Conservation (phyloP, 1,140 invertebrate species). For the Macrocentrus cingulum region DNA sequence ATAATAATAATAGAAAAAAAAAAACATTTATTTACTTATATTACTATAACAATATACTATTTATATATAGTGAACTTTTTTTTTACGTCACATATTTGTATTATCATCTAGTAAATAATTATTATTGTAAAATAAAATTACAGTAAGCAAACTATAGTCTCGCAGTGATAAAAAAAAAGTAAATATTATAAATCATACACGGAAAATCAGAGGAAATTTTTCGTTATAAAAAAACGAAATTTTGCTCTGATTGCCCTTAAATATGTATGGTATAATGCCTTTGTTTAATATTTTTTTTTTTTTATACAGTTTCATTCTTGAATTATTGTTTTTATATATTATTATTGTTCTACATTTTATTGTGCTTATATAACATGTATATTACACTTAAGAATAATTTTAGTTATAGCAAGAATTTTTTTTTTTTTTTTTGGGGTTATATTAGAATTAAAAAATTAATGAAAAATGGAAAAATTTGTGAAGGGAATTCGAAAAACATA, state of each 20-base stretch:
- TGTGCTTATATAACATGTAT: conserved; percentile 42
- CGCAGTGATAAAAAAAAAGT: conserved; percentile 35
- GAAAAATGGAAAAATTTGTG: no score
- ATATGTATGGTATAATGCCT: no score
- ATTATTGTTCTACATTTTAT: conserved; percentile 43
- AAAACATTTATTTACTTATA: conserved; percentile 26
- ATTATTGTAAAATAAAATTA: not conserved
- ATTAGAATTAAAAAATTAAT: not conserved
- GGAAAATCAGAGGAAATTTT: no score
- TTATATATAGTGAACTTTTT: not conserved
- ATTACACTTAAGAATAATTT: not conserved
- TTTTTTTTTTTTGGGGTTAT: not conserved
- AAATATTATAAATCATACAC: no score
- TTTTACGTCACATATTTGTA: not conserved
- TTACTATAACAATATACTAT: no score
- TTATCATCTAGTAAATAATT: not conserved
- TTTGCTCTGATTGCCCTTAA: no score
- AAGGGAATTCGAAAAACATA: no score
- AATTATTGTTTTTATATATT: conserved; percentile 36
- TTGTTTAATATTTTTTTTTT: conserved; percentile 55
- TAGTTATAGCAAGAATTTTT: not conserved
- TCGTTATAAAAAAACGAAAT: no score
- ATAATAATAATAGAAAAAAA: conserved; percentile 7
- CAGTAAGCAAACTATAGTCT: not conserved
- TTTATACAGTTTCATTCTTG: conserved; percentile 27